Evolutionary conservation across 2,113 vertebrate species (phyloP).

Genomic region (Paedocypris sp.): DNA sequence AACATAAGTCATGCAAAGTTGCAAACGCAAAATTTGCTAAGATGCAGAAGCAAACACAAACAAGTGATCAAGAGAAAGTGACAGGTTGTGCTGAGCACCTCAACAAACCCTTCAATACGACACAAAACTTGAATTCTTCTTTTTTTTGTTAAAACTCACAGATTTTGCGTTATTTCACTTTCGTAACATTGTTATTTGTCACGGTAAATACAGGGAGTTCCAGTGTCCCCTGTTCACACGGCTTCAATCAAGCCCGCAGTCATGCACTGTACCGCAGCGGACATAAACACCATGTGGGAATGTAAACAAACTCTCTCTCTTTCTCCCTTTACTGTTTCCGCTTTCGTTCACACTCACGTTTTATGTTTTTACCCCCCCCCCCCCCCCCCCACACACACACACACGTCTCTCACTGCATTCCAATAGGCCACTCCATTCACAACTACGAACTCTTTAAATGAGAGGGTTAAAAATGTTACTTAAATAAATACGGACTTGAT

Average conservation of each 20-base stretch:
- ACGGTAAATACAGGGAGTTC: conserved; percentile 25
- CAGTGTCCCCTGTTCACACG: conserved; percentile 17
- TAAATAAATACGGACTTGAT: conserved; percentile 40
- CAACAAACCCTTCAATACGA: no score
- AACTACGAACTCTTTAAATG: conserved; percentile 25
- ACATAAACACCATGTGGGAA: conserved; percentile 58
- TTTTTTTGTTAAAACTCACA: no score
- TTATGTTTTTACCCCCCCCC: no score
- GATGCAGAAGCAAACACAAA: no score
- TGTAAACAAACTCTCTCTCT: conserved; percentile 52
- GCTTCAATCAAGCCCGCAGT: conserved; percentile 12
- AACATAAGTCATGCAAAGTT: conserved; percentile 21
- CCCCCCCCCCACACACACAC: conserved; percentile 8
- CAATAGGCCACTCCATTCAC: conserved; percentile 28
- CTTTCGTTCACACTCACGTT: conserved; percentile 25
- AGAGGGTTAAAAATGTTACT: conserved; percentile 9
- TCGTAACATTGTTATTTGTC: conserved; percentile 28
- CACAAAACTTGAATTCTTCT: no score
- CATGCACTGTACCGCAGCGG: conserved; percentile 30
- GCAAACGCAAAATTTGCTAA: no score
- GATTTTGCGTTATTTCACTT: no score
- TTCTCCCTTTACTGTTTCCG: conserved; percentile 32
- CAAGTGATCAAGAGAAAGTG: no score
- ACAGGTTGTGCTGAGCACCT: no score
- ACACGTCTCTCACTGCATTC: conserved; percentile 39